These are phyloP conservation scores for Amiota mariae DNA, from an alignment of 2,888 invertebrate genomes.

Conservation along the genomic window DNA sequence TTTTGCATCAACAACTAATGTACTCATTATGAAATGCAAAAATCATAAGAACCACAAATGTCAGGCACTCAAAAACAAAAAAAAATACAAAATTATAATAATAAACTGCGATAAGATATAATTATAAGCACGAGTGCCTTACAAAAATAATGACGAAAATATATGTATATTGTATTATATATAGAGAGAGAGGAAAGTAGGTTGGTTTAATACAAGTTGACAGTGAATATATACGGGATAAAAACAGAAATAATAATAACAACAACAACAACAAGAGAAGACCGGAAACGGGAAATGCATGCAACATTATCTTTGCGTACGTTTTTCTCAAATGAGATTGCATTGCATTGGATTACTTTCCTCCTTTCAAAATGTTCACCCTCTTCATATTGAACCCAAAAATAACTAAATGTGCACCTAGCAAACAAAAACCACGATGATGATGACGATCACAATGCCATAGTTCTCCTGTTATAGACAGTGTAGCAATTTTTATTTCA, in stretches of 20 bases:
- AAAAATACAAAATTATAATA: neutral
- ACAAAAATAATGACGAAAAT: conserved; percentile 5
- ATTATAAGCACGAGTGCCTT: neutral
- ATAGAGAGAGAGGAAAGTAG: neutral
- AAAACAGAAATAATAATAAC: neutral
- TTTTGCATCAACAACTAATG: no score
- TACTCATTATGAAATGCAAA: neutral
- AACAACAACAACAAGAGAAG: neutral
- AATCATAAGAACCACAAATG: neutral
- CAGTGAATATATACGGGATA: neutral
- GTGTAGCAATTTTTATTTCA: neutral
- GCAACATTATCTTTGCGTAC: conserved; percentile 55
- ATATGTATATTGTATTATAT: neutral
- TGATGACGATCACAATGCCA: neutral
- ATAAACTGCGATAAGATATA: conserved; percentile 7
- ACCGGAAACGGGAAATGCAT: conserved; percentile 60
- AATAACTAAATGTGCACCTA: neutral
- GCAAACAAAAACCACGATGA: neutral
- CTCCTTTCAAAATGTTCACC: neutral
- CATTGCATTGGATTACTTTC: neutral
- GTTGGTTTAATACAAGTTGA: neutral
- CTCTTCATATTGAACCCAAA: no score
- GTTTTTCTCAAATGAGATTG: neutral
- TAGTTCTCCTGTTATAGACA: neutral
- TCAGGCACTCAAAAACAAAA: conserved; percentile 3